Base-by-base conservation (phyloP, 2,888 invertebrate species). In the Seladonia tumulorum region DNA sequence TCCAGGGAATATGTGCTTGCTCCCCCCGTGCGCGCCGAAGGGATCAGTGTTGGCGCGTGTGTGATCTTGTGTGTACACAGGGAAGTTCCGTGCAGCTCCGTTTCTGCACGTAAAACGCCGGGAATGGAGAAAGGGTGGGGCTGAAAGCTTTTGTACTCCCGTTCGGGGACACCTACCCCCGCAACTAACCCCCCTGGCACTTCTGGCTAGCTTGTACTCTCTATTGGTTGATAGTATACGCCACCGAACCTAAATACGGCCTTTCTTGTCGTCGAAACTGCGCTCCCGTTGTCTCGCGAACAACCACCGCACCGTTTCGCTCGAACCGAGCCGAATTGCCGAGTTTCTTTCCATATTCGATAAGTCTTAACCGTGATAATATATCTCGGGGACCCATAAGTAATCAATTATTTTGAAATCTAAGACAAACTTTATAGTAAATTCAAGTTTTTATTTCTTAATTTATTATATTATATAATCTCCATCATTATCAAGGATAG, bases 61-160 rank as follows among this genome's bases (percentile, higher is more conserved):
- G 29, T n/a, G 72, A 72, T 72, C 72, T 72, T 47, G 72, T 25
- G 47, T 49, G 71, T 45, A 45, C 71, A 75, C 77, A 72, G 76
- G 60, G 71, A 45, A 29, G 39, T 42, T 47, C 29, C 22, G 53
- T 12, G 73, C 18, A 16, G 72, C 42, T 42, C 25, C 81, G 81
- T 49, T 80, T 79, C 82, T 82, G 82, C 76, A 78, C 81, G 86
- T 81, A 82, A 87, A 87, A 87, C 76, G 81, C 39, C 57, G 66
- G 76, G 78, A 68, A 74, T 47, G 39, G 57, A 22, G 39, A 42
- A n/a, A 35, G 72, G 35, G 35, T 18, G 57, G 79, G 72, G 47
- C 22, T 80, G 82, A 86, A 86, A 87, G 90, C 91, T 90, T 91
- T 92, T 92, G 90, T 91, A 86, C 87, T 84, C 79, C 79, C 83